Evolutionary conservation across 2,888 invertebrate species (phyloP).

Genomic region (Theristus sp.): DNA sequence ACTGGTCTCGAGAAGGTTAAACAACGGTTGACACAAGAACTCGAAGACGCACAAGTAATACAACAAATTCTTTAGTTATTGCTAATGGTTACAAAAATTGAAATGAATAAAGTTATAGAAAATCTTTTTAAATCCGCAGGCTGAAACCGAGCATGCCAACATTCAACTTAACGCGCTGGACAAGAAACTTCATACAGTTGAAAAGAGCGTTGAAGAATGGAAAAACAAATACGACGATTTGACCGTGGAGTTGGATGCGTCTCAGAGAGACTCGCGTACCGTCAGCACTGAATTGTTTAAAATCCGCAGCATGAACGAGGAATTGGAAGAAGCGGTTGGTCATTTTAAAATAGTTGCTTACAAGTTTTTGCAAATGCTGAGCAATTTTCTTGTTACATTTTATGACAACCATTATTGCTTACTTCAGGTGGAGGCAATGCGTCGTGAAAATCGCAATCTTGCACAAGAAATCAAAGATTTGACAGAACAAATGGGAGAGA

Average conservation of each 20-base stretch:
- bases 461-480: constrained; percentile 97
- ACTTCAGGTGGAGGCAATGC: constrained; percentile 66
- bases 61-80: too few species aligned
- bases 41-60: constrained; percentile 66
- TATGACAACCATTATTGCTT: background rate
- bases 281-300: constrained; percentile 98
- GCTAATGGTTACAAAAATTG: too few species aligned
- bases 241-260: constrained; percentile 87
- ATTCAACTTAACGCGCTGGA: background rate
- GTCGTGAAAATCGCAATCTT: constrained; percentile 98
- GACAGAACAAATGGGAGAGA: constrained; percentile 96
- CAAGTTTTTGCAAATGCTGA: too few species aligned
- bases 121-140: too few species aligned
- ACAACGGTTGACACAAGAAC: constrained; percentile 81
- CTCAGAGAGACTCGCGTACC: constrained; percentile 98
- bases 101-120: too few species aligned
- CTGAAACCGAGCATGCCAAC: background rate
- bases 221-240: constrained; percentile 93
- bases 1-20: constrained; percentile 91
- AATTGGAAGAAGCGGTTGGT: constrained; percentile 19
- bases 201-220: constrained; percentile 96
- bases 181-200: constrained; percentile 42
- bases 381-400: too few species aligned
- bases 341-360: too few species aligned
- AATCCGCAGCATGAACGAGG: constrained; percentile 49